These are phyloP conservation scores for Rhyzopertha dominica DNA, from an alignment of 1,140 invertebrate genomes.

Conservation along the genomic window DNA sequence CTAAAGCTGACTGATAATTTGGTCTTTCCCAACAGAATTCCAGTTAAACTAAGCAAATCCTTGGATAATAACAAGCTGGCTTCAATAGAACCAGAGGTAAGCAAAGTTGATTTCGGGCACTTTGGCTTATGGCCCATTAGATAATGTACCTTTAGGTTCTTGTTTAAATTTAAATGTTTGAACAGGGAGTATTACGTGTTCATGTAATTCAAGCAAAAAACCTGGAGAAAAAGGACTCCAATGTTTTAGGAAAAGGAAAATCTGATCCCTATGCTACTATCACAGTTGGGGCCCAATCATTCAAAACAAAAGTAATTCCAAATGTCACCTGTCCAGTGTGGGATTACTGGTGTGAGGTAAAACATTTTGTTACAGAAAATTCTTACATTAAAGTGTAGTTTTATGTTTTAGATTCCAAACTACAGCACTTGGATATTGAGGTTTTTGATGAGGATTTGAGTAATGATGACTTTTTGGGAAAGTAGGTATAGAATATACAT, in stretches of 20 bases:
- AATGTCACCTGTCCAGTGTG: slow-evolving; percentile 86
- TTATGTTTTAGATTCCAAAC: slow-evolving; percentile 31
- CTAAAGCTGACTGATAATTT: slow-evolving; percentile 77
- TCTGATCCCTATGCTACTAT: slow-evolving; percentile 90
- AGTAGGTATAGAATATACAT: no score
- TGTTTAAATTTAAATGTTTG: no score
- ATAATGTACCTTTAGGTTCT: no score
- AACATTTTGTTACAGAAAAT: no score
- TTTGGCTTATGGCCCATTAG: no score
- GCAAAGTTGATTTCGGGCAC: no score
- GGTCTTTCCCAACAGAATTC: slow-evolving; percentile 89
- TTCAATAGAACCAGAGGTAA: slow-evolving; percentile 78
- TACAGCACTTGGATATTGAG: slow-evolving; percentile 41
- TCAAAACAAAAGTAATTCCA: slow-evolving; percentile 78
- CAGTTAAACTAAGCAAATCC: slow-evolving; percentile 72
- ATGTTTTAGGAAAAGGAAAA: no score
- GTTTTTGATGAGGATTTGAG: slow-evolving; percentile 76
- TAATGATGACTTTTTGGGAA: slow-evolving; percentile 77
- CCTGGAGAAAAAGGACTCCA: slow-evolving; percentile 86
- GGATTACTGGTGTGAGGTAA: slow-evolving; percentile 89
- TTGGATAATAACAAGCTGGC: slow-evolving; percentile 71
- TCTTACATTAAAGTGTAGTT: slow-evolving; percentile 28
- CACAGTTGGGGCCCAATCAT: slow-evolving; percentile 79
- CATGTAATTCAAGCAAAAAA: slow-evolving; percentile 86
- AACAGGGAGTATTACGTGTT: slow-evolving; percentile 78